Evolutionary conservation across 2,797 vertebrate species (phyloP), one percentile per base, ranked within the genome.

Genomic region (Spinus pinus): DNA sequence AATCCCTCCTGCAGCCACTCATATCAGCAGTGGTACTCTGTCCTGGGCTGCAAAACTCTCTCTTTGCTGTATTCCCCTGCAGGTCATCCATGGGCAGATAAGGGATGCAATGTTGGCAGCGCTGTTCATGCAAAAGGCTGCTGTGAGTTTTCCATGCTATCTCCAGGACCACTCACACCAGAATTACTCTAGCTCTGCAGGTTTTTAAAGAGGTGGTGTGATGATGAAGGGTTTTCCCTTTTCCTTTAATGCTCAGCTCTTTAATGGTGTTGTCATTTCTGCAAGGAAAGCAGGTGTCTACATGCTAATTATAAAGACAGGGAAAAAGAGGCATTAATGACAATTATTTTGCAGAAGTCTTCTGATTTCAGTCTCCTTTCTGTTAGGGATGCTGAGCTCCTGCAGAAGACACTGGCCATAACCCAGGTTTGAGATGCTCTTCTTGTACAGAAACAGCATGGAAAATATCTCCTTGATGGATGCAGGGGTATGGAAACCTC

Each of bases 41-140:
- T 22, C 49, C 64, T 22, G 41, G 41, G 41, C 54, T 10, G 6
- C 7, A 62, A 44, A 75, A 35, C 25, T 1, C 17, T 31, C 18
- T 12, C 41, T 27, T 30, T 67, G 67, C 35, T 77, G 27, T 33
- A 0, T 47, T 70, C 31, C 46, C 12, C 0, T 0, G 44, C 6
- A 7, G 41, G 8, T 17, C 49, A 23, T 33, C 31, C 8, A 3
- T 35, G 50, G 51, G 64, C 86, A 46, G 31, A 47, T 0, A 6
- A 7, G 39, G 75, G 87, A 37, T 11, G 37, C 12, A 24, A 28
- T 4, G 9, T 5, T 7, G 4, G n/a, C 37, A 47, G 61, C 0
- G 0, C n/a, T 2, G 6, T 44, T 66, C 27, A 3, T 6, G 19
- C 24, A 24, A 12, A 7, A 16, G 11, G 24, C 10, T 53, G 77